Evolutionary conservation across 2,888 invertebrate genomes (phyloP).

Genomic region (Caenorhabditis drosophilae): DNA sequence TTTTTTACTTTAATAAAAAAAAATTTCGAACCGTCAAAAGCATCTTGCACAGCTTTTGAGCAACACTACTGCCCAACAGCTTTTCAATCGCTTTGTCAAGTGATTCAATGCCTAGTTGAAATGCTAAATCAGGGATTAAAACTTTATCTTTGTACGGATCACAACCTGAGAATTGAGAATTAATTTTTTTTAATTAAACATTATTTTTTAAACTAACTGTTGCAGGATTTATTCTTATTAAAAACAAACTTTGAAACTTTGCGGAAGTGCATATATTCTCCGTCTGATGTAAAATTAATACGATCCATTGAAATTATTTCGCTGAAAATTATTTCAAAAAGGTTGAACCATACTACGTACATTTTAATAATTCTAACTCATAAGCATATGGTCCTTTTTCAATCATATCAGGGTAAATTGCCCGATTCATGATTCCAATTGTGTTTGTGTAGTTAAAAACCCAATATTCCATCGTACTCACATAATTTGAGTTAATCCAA

Average conservation of each 20-base stretch:
- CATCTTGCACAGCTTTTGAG: constrained; percentile 14
- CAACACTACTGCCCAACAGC: constrained; percentile 19
- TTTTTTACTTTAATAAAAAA: neutral
- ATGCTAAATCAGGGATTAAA: constrained; percentile 52
- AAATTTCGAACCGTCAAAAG: constrained; percentile 8
- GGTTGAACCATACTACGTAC: neutral
- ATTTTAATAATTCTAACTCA: constrained; percentile 21
- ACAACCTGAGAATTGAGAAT: no score
- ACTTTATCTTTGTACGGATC: constrained; percentile 51
- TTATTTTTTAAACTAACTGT: no score
- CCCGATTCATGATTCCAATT: constrained; percentile 54
- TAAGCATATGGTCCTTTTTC: constrained; percentile 58
- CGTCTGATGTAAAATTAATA: constrained; percentile 32
- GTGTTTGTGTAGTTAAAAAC: constrained; percentile 55
- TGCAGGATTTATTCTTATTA: constrained; percentile 44
- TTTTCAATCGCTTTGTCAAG: constrained; percentile 25
- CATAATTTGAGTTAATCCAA: constrained; percentile 45
- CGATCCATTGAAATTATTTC: constrained; percentile 44
- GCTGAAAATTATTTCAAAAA: constrained; percentile 22
- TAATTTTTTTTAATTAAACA: no score
- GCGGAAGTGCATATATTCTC: constrained; percentile 43
- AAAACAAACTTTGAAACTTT: constrained; percentile 46
- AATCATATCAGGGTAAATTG: constrained; percentile 50
- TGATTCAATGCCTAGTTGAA: constrained; percentile 34
- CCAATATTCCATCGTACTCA: constrained; percentile 47